Base-by-base conservation (phyloP, 1,140 invertebrate genomes). In the Cydia splendana region DNA sequence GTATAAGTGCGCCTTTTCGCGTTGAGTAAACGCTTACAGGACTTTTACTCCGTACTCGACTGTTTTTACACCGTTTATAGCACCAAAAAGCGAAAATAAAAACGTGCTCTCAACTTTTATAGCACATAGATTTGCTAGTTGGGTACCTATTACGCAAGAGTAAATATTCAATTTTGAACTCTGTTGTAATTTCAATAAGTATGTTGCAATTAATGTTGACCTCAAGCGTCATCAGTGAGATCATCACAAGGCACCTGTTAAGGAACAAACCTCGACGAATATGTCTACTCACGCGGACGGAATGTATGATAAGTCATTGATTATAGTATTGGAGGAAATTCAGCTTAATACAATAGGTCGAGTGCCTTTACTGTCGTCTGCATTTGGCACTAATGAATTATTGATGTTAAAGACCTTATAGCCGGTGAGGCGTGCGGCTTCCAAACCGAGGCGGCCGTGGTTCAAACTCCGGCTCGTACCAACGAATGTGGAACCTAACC, bases 241-340 rank as follows among this genome's bases (percentile, higher is more conserved):
- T 62, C 57, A 62, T 62, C 57, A 62, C 57, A 62, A 12, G 57
- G 57, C 57, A 62, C 57, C 53, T 20, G 9, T 62, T 24, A 62
- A 62, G 57, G 57, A 62, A 24, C 57, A 24, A 24, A 10, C 57
- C 20, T 12, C 7, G 9, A 24, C 20, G 20, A 24, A 62, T 62
- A 24, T 9, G 18, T 62, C 18, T 12, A 62, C 18, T 62, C 15
- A 62, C n/a, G 57, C 20, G 57, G 18, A 62, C 57, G 20, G 57
- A 62, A 62, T 62, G 57, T 62, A 20, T 62, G 57, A 62, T 62
- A 62, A 20, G 53, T 20, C 15, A 62, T 62, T 62, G 57, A 62
- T 62, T 62, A 62, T 4, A 24, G 7, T n/a, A 24, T 20, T 24
- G 20, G 57, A 62, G 20, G 20, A 62, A 24, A 24, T 24, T 24